A percentile compares a stretch with the other conserved stretches of the same genome.
These are phyloP conservation scores for Proales similis DNA, from an alignment of 1,140 invertebrate species.

Conservation along the genomic window DNA sequence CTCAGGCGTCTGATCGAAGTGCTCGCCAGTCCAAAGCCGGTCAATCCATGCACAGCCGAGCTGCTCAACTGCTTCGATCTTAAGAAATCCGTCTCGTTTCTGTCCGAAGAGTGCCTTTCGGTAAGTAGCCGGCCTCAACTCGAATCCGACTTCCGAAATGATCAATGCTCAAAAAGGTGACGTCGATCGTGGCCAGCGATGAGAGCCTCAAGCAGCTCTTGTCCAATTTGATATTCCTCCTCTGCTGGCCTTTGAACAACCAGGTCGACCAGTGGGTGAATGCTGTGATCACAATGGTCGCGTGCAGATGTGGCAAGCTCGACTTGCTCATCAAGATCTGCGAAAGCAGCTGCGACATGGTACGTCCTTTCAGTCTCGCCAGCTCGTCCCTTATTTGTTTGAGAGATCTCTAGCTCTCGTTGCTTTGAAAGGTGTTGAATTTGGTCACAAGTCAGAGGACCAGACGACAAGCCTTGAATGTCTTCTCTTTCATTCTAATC, in stretches of 20 bases:
- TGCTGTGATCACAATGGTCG: not conserved
- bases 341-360: not conserved
- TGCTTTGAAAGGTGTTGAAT: not conserved
- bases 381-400: not conserved
- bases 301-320: not conserved
- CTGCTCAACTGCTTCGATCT: conserved; percentile 6
- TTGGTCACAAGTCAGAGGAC: not conserved
- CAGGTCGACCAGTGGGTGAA: not conserved
- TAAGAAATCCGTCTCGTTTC: not conserved
- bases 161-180: not conserved
- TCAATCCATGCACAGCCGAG: not conserved
- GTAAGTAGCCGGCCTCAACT: not conserved
- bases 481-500: not conserved
- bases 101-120: not conserved
- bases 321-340: not conserved
- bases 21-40: no score
- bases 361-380: not conserved
- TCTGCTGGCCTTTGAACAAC: not conserved
- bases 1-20: no score
- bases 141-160: no score
- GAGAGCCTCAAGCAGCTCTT: not conserved
- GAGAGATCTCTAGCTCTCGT: not conserved
- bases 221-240: not conserved
- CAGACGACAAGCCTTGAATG: not conserved
- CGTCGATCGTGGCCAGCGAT: not conserved